Percentiles rank a stretch among this genome's conserved stretches.
phyloP scores from a whole-genome alignment of 92 coral and sea anemone species.

The Actinernus sp. region DNA sequence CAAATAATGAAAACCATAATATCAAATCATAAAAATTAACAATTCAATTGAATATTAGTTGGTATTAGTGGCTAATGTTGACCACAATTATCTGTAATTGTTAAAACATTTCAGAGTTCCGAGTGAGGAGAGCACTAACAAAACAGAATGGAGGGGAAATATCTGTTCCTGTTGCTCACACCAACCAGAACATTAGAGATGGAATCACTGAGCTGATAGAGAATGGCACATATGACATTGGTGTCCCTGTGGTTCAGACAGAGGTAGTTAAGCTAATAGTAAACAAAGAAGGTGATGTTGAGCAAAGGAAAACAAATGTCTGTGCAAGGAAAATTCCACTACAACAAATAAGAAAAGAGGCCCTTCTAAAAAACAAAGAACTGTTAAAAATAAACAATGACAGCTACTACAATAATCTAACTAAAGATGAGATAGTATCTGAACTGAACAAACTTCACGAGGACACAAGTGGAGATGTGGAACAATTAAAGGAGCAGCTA shows the following conservation, averaged over 20 bases:
- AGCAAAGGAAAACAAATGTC: constrained; percentile 1
- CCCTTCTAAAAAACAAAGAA: constrained; percentile 2
- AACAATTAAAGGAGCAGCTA: constrained; percentile 10
- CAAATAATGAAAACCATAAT: too few species aligned
- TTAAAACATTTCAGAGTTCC: constrained; percentile 4
- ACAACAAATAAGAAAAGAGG: constrained; percentile 11
- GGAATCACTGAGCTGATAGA: constrained; percentile 1
- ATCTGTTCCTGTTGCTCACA: constrained; percentile 25
- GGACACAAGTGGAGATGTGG: not conserved
- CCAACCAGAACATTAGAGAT: constrained; percentile 9
- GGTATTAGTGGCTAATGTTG: too few species aligned
- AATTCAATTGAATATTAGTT: too few species aligned
- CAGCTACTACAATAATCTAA: constrained; percentile 2
- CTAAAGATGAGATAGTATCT: not conserved
- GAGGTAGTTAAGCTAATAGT: constrained; percentile 1
- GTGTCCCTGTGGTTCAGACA: constrained; percentile 16
- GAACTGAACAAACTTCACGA: constrained; percentile 2
- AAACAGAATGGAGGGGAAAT: constrained; percentile 44
- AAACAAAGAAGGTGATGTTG: constrained; percentile 17
- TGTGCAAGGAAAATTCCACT: constrained; percentile 19
- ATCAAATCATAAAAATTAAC: too few species aligned
- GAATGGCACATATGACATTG: constrained; percentile 17
- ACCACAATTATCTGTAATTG: too few species aligned
- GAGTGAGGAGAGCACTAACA: constrained; percentile 3
- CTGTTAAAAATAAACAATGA: constrained; percentile 2